phyloP scores from a whole-genome alignment of 1,140 invertebrate species.

The Scaptomyza pallida region DNA sequence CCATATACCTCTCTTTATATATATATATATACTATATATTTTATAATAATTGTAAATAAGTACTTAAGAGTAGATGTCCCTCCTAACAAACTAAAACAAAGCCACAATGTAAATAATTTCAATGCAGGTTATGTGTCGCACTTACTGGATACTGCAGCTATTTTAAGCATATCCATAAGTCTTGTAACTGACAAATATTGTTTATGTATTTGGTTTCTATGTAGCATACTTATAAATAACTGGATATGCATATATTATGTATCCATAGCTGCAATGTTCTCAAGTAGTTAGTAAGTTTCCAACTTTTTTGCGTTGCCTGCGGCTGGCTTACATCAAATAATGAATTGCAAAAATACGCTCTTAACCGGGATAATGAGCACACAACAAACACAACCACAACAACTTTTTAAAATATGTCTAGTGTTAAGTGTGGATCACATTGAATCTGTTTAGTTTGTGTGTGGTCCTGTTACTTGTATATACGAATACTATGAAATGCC shows the following conservation, averaged over 20 bases:
- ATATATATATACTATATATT: constrained; percentile 3
- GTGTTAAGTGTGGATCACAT: constrained; percentile 14
- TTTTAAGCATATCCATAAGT: constrained; percentile 10
- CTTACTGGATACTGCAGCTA: constrained; percentile 9
- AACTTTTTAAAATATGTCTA: constrained; percentile 18
- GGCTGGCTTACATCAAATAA: constrained; percentile 52
- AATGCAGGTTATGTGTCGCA: constrained; percentile 41
- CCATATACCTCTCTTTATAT: constrained; percentile 13
- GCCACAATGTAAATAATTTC: constrained; percentile 65
- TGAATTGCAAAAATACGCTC: constrained; percentile 29
- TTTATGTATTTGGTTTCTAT: constrained; percentile 61
- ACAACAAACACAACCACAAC: constrained; percentile 24
- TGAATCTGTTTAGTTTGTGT: constrained; percentile 19
- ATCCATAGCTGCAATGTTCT: constrained; percentile 63
- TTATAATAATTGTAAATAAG: constrained; percentile 55
- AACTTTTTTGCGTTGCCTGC: constrained; percentile 65
- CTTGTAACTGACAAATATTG: constrained; percentile 17
- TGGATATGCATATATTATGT: constrained; percentile 30
- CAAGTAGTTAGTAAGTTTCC: constrained; percentile 78
- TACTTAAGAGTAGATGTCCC: constrained; percentile 52
- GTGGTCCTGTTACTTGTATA: constrained; percentile 43
- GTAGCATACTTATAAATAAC: constrained; percentile 34
- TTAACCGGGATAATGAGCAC: background rate
- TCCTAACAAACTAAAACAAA: constrained; percentile 6
- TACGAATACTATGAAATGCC: constrained; percentile 51